These are phyloP conservation scores for Cerastis rubricosa DNA, from an alignment of 2,888 invertebrate genomes.

Conservation along the genomic window DNA sequence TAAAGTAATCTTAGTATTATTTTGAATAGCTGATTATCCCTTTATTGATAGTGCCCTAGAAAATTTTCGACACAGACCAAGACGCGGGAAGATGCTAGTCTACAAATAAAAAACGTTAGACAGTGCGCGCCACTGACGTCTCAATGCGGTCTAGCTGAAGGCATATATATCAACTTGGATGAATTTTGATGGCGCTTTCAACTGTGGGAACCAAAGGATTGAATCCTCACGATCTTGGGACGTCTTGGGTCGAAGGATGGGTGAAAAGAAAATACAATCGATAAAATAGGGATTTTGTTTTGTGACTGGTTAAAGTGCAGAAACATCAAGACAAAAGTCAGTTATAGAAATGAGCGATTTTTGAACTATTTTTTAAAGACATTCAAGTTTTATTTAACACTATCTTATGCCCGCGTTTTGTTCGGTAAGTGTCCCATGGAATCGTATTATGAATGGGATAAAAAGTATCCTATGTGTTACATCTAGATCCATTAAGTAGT, in stretches of 20 bases:
- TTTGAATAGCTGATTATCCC: too few relatives aligned
- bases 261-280: neutral
- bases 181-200: constrained; percentile 46
- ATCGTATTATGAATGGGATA: too few relatives aligned
- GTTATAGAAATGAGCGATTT: too few relatives aligned
- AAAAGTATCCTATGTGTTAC: too few relatives aligned
- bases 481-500: too few relatives aligned
- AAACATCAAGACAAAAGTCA: too few relatives aligned
- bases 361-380: too few relatives aligned
- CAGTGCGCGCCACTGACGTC: constrained; percentile 29
- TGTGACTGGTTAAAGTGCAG: neutral
- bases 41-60: too few relatives aligned
- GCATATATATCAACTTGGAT: constrained; percentile 46
- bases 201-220: constrained; percentile 4
- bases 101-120: constrained; percentile 40
- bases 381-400: too few relatives aligned
- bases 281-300: neutral
- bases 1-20: neutral
- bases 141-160: constrained; percentile 43
- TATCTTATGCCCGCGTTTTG: too few relatives aligned
- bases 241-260: neutral
- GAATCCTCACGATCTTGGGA: constrained; percentile 17
- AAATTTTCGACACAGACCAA: neutral
- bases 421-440: too few relatives aligned
- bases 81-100: neutral